phyloP scores from a whole-genome alignment of 2,888 invertebrate genomes.

The Campoplex nolae region DNA sequence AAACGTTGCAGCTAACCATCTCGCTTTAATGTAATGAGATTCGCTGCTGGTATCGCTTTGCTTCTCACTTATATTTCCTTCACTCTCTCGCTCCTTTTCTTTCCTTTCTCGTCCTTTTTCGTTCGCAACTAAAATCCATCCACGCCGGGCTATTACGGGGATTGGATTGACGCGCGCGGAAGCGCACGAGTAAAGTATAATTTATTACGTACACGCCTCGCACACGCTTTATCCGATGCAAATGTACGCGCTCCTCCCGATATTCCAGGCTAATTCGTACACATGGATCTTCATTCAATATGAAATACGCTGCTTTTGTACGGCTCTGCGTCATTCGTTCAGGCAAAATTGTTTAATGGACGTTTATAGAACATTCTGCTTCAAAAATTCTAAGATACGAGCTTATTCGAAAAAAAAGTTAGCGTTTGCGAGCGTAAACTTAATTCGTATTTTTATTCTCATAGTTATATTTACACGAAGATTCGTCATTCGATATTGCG shows the following conservation, averaged over 20 bases:
- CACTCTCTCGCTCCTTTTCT: conserved; percentile 27
- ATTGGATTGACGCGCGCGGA: conserved; percentile 72
- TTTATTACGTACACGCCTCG: conserved; percentile 69
- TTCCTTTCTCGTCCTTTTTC: conserved; percentile 40
- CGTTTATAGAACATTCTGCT: too few relatives aligned
- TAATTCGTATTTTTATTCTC: too few relatives aligned
- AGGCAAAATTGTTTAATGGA: neutral
- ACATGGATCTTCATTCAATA: neutral
- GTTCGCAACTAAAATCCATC: conserved; percentile 36
- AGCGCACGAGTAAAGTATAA: conserved; percentile 64
- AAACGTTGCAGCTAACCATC: conserved; percentile 48
- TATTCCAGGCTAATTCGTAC: neutral
- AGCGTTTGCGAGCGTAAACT: too few relatives aligned
- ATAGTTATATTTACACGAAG: too few relatives aligned
- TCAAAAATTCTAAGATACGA: neutral
- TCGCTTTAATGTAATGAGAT: conserved; percentile 59
- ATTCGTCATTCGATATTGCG: too few relatives aligned
- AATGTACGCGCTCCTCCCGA: conserved; percentile 29
- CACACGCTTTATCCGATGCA: conserved; percentile 41
- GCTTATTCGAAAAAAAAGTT: neutral
- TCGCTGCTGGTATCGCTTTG: neutral
- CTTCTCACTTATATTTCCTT: conserved; percentile 27
- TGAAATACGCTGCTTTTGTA: neutral
- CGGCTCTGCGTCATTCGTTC: neutral
- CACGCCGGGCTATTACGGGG: conserved; percentile 69